Evolutionary conservation across 2,797 vertebrate genomes (phyloP).

Genomic region (Glossophaga mutica): DNA sequence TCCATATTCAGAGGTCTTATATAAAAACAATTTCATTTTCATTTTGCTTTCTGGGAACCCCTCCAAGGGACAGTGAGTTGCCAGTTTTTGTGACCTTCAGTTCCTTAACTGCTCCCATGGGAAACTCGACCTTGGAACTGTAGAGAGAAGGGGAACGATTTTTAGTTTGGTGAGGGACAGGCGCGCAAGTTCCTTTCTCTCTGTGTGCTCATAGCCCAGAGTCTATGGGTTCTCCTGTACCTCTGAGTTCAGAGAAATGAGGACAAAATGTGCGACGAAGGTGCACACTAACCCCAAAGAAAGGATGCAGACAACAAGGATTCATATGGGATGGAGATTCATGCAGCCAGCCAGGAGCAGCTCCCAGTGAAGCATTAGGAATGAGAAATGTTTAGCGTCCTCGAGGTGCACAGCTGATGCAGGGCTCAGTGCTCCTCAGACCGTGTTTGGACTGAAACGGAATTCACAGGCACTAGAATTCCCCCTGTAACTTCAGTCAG

Average conservation of each 20-base stretch:
- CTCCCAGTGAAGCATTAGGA: neutral
- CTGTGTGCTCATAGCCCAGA: neutral
- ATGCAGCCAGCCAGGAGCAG: neutral
- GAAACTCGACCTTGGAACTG: slow-evolving; percentile 52
- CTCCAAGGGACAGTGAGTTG: slow-evolving; percentile 30
- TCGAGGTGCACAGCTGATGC: neutral
- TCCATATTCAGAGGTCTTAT: slow-evolving; percentile 46
- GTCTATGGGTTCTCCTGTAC: neutral
- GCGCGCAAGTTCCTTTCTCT: neutral
- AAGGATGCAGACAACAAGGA: neutral
- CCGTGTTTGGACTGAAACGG: neutral
- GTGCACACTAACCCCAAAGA: neutral
- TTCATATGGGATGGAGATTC: neutral
- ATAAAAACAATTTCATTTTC: slow-evolving; percentile 60
- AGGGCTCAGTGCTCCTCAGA: neutral
- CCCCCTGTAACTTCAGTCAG: neutral
- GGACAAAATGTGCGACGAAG: neutral
- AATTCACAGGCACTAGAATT: neutral
- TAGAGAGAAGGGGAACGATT: neutral
- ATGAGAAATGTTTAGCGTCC: neutral
- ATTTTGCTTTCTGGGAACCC: slow-evolving; percentile 49
- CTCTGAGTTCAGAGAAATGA: neutral
- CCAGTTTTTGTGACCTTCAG: slow-evolving; percentile 43
- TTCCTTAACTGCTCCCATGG: slow-evolving; percentile 26
- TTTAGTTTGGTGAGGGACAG: neutral